These are phyloP conservation scores for Ia io DNA, from an alignment of 2,113 vertebrate genomes.

Conservation along the genomic window DNA sequence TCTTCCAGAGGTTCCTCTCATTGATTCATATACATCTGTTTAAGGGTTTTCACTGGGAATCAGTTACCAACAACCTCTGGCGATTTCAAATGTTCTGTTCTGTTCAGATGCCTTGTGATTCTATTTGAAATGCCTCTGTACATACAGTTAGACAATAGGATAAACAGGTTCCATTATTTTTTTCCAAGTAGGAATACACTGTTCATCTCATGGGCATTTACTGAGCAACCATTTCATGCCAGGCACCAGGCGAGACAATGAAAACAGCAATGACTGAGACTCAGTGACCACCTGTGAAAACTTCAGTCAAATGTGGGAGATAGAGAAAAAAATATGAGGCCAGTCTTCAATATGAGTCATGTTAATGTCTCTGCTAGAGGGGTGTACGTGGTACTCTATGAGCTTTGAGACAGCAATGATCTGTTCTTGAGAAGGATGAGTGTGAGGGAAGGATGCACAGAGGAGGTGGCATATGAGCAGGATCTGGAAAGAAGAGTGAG, in stretches of 20 bases:
- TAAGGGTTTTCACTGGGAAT: neutral
- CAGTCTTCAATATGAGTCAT: neutral
- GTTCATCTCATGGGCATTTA: neutral
- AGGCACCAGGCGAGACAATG: neutral
- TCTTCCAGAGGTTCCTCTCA: neutral
- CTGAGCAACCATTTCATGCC: neutral
- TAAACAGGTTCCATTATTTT: neutral
- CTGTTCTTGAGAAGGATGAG: neutral
- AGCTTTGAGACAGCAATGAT: neutral
- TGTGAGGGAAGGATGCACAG: neutral
- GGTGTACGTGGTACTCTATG: rapidly evolving
- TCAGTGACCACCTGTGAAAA: neutral
- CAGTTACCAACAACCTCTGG: neutral
- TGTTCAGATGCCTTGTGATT: neutral
- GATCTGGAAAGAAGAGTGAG: neutral
- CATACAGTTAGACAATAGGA: neutral
- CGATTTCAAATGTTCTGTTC: too few species aligned
- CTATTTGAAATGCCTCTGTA: neutral
- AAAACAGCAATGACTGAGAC: neutral
- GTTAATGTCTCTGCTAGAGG: rapidly evolving
- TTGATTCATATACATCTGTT: neutral
- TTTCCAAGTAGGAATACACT: neutral
- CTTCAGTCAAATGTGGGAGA: neutral
- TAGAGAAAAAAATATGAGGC: neutral
- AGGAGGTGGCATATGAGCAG: neutral